Percentiles rank a stretch among this genome's conserved stretches.
phyloP scores from a whole-genome alignment of 2,113 vertebrate genomes.

The Cromileptes altivelis region DNA sequence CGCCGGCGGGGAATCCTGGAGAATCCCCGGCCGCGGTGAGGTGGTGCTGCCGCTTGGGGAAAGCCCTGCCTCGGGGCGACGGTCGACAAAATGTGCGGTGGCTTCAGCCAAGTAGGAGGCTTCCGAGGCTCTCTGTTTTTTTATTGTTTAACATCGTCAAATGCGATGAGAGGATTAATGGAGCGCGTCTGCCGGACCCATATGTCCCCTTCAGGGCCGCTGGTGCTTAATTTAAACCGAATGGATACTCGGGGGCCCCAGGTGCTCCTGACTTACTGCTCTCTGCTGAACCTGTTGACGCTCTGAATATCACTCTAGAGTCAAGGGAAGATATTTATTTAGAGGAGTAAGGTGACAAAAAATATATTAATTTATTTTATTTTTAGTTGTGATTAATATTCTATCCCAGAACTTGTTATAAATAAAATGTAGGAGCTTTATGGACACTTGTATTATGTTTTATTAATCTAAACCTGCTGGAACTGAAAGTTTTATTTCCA shows the following conservation, averaged over 20 bases:
- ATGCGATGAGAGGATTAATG: conserved; percentile 77
- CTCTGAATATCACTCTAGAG: neutral
- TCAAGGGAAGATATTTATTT: too few species aligned
- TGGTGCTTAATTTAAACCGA: conserved; percentile 79
- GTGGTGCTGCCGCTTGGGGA: conserved; percentile 14
- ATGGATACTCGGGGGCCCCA: conserved; percentile 27
- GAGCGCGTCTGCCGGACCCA: conserved; percentile 74
- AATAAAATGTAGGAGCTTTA: neutral
- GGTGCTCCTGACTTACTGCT: conserved; percentile 49
- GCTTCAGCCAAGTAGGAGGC: conserved; percentile 34
- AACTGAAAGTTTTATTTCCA: too few species aligned
- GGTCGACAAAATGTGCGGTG: conserved; percentile 36
- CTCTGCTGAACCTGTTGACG: conserved; percentile 38
- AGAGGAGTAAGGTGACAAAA: too few species aligned
- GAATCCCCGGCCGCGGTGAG: conserved; percentile 33
- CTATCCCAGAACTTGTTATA: neutral
- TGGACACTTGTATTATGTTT: neutral
- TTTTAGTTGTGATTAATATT: neutral
- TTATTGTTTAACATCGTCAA: conserved; percentile 73
- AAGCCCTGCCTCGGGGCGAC: conserved; percentile 53
- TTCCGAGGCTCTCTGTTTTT: conserved; percentile 31
- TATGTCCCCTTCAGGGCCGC: conserved; percentile 72
- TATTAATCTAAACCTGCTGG: neutral
- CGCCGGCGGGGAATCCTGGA: conserved; percentile 24
- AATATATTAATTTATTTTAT: neutral